Evolutionary conservation across 2,888 invertebrate genomes (phyloP), one percentile per base, ranked within the genome.

Genomic region (Neuroscelio doddi): DNA sequence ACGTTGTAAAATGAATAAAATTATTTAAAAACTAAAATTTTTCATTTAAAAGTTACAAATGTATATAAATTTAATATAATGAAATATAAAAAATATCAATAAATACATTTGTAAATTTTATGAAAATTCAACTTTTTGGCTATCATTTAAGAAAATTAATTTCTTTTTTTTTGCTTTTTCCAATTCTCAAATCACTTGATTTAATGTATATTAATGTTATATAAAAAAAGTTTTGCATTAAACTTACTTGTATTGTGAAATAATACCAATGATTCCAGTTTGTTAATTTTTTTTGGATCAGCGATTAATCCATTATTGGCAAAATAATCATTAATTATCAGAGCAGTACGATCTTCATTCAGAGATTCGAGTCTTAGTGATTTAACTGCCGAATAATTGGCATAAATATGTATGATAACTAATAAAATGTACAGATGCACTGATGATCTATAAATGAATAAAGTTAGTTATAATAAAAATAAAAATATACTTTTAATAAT

Each of bases 371-470:
- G 88, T 71, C 91, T 89, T 7, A 98, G 89, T 0, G 93, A 87
- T 68, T 89, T 89, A 0, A 98, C 95, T 1, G 97, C 97, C 72
- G 89, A 88, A 80, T 95, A 95, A 86, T 98, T 98, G 45, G 93
- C 92, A 78, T 89, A 89, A 10, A 98, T 86, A 86, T 98, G 98
- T 10, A 95, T 81, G 27, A 87, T 72, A 29, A 95, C 92, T 81
- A 96, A 90, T 8, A 91, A 26, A 30, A 89, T 72, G 84, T 95
- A 96, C 56, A 96, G 81, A n/a, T 85, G 76, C 87, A 94, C 90
- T 36, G 93, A 89, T 71, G 90, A 86, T 64, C 94, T 94, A 85
- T 58, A 86, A 84, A 73, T 67, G 70, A 47, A 47, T 55, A n/a
- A n/a, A n/a, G n/a, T n/a, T n/a, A n/a, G n/a, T n/a, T 51, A 61